Base-by-base conservation (phyloP, 2,113 vertebrate genomes). In the Amphiprion ocellaris region DNA sequence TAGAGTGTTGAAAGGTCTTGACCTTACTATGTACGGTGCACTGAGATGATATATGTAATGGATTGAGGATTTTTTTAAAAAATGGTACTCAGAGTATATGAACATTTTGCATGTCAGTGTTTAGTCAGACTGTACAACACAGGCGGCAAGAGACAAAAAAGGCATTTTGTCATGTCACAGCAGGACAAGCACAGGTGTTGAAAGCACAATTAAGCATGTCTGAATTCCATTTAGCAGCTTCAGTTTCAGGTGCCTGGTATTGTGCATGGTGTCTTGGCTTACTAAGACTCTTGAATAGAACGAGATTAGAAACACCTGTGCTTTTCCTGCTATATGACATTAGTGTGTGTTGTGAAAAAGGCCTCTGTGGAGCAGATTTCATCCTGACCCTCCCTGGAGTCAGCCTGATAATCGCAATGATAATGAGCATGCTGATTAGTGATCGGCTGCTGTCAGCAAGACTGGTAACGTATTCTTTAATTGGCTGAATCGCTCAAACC, bases 101-200 rank as follows among this genome's bases (percentile, higher is more conserved):
- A 10, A 44, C 24, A 28, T 67, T 64, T 60, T 4, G 4, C 50
- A 56, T 17, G 50, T 65, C 14, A 26, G n/a, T 14, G 8, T 41
- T 16, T 10, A 26, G 30, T 26, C 21, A 3, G 16, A 62, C 3
- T 39, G 19, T 1, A 21, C 21, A 60, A 11, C 28, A 19, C 16
- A 52, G 16, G 30, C 30, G 8, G 39, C 12, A 41, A 11, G 39
- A 41, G 39, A 41, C 39, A 41, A 44, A 44, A 19, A 12, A 74
- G 81, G 64, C 60, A 60, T 75, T 74, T 83, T 41, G 53, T 74
- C 28, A 54, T 17, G n/a, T 56, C 33, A 46, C 33, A 12, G 33
- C n/a, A 76, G 23, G 56, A 61, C 54, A 47, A 33, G 49, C 37
- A 28, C 17, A n/a, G 19, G 50, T 50, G 44, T 64, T 44, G 30